Evolutionary conservation across 2,113 vertebrate genomes (phyloP).

Genomic region (Halcyon senegalensis): DNA sequence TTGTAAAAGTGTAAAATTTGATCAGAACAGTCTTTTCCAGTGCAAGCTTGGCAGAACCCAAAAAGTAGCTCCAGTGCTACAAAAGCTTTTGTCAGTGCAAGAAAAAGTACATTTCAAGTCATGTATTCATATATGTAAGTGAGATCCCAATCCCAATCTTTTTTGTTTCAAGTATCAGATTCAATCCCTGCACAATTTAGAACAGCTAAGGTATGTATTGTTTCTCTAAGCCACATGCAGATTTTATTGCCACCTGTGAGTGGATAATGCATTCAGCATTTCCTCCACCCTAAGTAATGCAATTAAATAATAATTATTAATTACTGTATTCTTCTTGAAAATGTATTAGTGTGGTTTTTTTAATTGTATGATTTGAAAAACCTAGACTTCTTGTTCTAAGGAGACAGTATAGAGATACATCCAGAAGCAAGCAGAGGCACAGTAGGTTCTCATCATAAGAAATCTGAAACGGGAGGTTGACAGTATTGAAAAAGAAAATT

Average conservation of each 20-base stretch:
- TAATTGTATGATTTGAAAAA: neutral
- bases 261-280: neutral
- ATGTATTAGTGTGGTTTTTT: neutral
- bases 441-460: neutral
- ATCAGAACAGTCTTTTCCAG: slow-evolving; percentile 28
- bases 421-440: neutral
- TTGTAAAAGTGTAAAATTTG: neutral
- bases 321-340: neutral
- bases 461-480: neutral
- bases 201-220: neutral
- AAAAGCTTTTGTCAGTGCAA: neutral
- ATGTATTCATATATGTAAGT: slow-evolving; percentile 1
- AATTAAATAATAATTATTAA: neutral
- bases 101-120: neutral
- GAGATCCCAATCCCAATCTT: neutral
- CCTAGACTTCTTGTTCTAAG: neutral
- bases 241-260: neutral
- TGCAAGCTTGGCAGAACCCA: neutral
- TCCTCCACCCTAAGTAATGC: neutral
- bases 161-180: neutral
- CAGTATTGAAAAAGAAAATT: neutral
- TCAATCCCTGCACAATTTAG: neutral
- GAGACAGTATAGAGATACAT: neutral
- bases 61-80: neutral
- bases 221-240: neutral